Evolutionary conservation across 2,888 invertebrate genomes (phyloP), one percentile per base, ranked within the genome.

Genomic region (Adela reaumurella): DNA sequence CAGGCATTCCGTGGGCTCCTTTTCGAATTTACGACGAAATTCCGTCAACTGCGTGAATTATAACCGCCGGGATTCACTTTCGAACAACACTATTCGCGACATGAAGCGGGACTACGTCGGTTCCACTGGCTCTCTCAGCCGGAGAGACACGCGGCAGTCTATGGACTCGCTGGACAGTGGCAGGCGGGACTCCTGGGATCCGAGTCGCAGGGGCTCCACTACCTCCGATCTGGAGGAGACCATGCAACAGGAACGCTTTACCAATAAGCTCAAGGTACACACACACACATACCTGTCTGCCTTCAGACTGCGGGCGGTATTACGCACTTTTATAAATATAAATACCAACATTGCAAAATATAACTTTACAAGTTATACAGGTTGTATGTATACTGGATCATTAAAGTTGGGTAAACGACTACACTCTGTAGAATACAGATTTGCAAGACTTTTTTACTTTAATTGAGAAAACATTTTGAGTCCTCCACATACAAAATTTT

Each of bases 161-260:
- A 85, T 86, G 35, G 89, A 90, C 65, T 89, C 89, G 1, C 64
- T 90, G 65, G 89, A 89, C 59, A 80, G 82, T 59, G 80, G 82
- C 46, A 83, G 86, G 71, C 82, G 88, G 54, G 83, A 83, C 58
- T 84, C 84, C 46, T 89, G 87, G 88, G 89, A 89, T 58, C 77
- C 83, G 1, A 83, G 82, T 49, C 77, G 86, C 53, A 74, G 86
- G 52, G 83, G 84, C 57, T 83, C 84, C n/a, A 79, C 84, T 3
- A 35, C 35, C 35, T 35, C 35, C 35, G 35, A 35, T 14, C 35
- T 35, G 11, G 35, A 35, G 35, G 35, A 35, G 35, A 11, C 35
- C n/a, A 35, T 35, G 35, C 35, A 35, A 14, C 11, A 35, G 35
- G 35, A 35, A 14, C 35, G 35, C n/a, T 35, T 8, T 35, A 35